phyloP scores from a whole-genome alignment of 1,140 invertebrate species.

The Cydia fagiglandana region DNA sequence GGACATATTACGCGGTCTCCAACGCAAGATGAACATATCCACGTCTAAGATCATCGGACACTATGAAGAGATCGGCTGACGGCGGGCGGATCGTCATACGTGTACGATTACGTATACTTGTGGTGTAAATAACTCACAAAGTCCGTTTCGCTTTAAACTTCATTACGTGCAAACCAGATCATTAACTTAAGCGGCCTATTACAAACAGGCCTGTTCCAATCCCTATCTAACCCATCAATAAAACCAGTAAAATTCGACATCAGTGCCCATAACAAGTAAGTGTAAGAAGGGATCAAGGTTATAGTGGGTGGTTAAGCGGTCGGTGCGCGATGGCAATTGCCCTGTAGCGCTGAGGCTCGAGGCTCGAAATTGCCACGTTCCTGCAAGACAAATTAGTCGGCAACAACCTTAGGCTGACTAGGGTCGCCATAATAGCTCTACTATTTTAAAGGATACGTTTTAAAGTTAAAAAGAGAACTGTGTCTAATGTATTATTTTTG shows the following conservation, averaged over 20 bases:
- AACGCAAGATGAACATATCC: too few species aligned
- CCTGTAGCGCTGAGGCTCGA: background rate
- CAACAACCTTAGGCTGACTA: background rate
- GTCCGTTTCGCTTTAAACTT: background rate
- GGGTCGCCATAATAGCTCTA: background rate
- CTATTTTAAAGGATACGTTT: too few species aligned
- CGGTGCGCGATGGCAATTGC: background rate
- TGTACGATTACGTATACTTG: too few species aligned
- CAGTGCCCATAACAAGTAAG: background rate
- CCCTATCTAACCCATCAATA: background rate
- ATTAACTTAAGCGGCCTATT: conserved; percentile 1
- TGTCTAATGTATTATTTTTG: too few species aligned
- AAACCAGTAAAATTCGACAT: background rate
- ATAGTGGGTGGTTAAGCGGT: background rate
- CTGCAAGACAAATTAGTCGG: conserved; percentile 4
- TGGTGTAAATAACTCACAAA: background rate
- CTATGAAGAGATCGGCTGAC: too few species aligned
- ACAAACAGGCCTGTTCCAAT: background rate
- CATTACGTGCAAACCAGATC: background rate
- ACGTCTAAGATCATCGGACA: too few species aligned
- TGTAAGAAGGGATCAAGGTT: background rate
- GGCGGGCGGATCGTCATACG: too few species aligned
- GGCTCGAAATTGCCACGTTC: background rate
- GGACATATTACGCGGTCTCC: too few species aligned
- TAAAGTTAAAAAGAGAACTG: too few species aligned